Base-by-base conservation (phyloP, 2,888 invertebrate species). In the Erannis defoliaria region DNA sequence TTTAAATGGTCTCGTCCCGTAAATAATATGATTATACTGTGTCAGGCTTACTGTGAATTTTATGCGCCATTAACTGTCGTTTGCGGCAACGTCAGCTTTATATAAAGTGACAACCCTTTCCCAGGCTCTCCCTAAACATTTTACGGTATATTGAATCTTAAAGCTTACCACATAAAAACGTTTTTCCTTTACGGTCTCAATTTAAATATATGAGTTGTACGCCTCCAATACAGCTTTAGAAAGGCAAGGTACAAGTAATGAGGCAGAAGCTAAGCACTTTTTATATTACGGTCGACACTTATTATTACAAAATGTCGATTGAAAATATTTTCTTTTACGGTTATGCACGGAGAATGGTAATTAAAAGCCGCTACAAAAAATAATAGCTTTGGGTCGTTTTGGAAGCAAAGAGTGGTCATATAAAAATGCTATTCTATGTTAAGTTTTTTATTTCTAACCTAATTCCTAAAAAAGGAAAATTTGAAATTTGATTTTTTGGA, bases 51-150 rank as follows among this genome's bases (percentile, higher is more conserved):
- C 82, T 82, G 78, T 71, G 83, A 87, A 89, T 89, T 89, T 88
- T 85, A 89, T 87, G 86, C 86, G 80, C 86, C 88, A 89, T 89
- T 88, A 87, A 84, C 84, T 86, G 84, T 84, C 85, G 84, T 86
- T 88, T 85, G 85, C 81, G 86, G 84, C 80, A 73, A 81, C 82
- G 84, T 88, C 85, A 85, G 86, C 87, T 82, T 88, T 86, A 85
- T 84, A 87, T 81, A 85, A 86, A 86, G 82, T 88, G 88, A 87
- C 86, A 88, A 87, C 84, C 84, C 86, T 87, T 86, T 80, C 75
- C 72, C 72, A 74, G 75, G 76, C 72, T 75, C 70, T 66, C 74
- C 62, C 55, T 64, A 59, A 62, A 70, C 65, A 66, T 65, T 58
- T 63, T 70, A 78, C 64, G 67, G 74, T 67, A 82, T 71, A 81